These are phyloP conservation scores for Bradypodion pumilum DNA, from an alignment of 2,797 vertebrate species.

Conservation along the genomic window DNA sequence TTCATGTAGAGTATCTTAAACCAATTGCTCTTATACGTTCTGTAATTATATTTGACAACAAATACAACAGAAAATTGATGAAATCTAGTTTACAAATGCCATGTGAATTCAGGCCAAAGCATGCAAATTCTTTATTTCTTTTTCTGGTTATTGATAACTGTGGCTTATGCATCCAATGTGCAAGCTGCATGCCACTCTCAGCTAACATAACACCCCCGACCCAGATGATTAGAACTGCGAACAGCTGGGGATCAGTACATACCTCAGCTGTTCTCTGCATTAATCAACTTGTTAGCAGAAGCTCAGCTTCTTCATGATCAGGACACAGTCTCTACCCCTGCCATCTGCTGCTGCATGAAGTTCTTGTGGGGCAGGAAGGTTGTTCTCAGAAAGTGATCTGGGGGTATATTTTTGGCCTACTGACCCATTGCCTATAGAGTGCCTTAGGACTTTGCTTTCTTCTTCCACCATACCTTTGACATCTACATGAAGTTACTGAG, in stretches of 20 bases:
- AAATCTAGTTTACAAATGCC: not conserved
- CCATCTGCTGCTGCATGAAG: not conserved
- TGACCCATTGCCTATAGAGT: too few species aligned
- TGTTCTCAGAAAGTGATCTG: not conserved
- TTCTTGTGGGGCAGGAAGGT: not conserved
- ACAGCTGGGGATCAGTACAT: not conserved
- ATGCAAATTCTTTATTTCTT: not conserved
- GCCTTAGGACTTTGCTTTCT: too few species aligned
- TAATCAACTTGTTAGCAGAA: not conserved
- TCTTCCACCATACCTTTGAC: too few species aligned
- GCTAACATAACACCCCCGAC: not conserved
- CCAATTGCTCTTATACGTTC: not conserved
- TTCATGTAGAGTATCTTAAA: not conserved
- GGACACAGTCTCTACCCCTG: not conserved
- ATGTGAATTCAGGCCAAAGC: not conserved
- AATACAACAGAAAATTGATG: not conserved
- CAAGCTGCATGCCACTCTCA: not conserved
- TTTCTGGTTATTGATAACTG: not conserved
- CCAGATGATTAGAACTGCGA: not conserved
- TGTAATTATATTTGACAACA: not conserved
- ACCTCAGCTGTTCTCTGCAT: too few species aligned
- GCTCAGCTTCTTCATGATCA: too few species aligned
- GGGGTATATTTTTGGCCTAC: too few species aligned
- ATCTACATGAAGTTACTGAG: too few species aligned
- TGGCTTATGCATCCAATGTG: not conserved